phyloP scores from a whole-genome alignment of 2,113 vertebrate species.

The Vulpes ferrilata region DNA sequence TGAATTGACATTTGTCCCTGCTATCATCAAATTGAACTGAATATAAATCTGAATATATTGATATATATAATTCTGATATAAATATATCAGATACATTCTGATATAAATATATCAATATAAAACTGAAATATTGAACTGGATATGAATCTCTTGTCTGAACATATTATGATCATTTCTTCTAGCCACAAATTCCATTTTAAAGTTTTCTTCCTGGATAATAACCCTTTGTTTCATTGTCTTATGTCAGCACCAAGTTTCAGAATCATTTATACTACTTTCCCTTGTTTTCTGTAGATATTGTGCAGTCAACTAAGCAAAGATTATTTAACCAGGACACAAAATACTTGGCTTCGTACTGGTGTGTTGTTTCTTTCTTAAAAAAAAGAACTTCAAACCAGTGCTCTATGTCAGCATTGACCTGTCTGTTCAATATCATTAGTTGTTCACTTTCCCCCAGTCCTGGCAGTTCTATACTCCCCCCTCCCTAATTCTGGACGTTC shows the following conservation, averaged over 20 bases:
- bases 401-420: not conserved
- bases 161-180: not conserved
- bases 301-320: not conserved
- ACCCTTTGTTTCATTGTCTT: not conserved
- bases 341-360: not conserved
- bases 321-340: not conserved
- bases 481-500: not conserved
- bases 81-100: too few species aligned
- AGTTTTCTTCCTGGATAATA: not conserved
- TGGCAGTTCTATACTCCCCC: not conserved
- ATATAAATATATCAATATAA: too few species aligned
- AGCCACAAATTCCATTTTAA: not conserved
- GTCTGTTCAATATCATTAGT: not conserved
- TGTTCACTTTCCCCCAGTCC: not conserved
- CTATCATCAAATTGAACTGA: not conserved
- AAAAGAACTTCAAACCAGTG: not conserved
- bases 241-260: not conserved
- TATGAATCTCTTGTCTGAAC: not conserved
- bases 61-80: too few species aligned
- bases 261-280: not conserved
- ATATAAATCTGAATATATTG: not conserved
- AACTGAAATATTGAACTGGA: not conserved
- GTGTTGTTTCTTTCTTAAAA: not conserved
- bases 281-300: not conserved
- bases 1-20: not conserved